Conservation (phyloP, 2,888 invertebrate species). For the Reticulitermes lucifugus region DNA sequence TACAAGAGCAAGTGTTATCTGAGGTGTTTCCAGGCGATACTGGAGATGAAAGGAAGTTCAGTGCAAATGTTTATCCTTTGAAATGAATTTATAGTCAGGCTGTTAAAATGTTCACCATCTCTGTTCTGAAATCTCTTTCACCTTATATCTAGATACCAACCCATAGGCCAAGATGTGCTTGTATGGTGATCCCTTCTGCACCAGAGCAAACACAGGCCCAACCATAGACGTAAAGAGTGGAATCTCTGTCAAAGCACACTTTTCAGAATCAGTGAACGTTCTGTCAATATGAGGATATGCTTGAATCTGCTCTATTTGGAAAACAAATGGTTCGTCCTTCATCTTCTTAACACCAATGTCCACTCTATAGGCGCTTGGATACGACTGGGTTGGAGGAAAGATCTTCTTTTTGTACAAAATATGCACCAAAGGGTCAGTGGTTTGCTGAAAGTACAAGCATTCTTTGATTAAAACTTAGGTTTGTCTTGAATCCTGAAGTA, state of each 20-base stretch:
- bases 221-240: neutral
- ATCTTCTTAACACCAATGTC: constrained; percentile 35
- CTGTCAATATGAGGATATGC: constrained; percentile 26
- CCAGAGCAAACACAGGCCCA: neutral
- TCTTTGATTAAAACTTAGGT: no score
- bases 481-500: no score
- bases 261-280: constrained; percentile 30
- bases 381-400: neutral
- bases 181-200: constrained; percentile 27
- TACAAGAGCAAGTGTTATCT: no score
- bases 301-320: constrained; percentile 24
- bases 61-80: neutral
- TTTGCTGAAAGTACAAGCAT: no score
- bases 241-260: constrained; percentile 27
- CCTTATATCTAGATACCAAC: neutral
- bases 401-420: constrained; percentile 24
- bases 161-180: constrained; percentile 14
- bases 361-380: neutral
- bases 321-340: constrained; percentile 1
- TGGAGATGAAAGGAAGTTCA: no score
- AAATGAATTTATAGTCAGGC: no score
- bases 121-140: no score
- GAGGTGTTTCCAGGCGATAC: no score
- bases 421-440: constrained; percentile 18
- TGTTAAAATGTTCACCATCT: no score